Base-by-base conservation (phyloP, 2,797 vertebrate species). In the Allobates femoralis region DNA sequence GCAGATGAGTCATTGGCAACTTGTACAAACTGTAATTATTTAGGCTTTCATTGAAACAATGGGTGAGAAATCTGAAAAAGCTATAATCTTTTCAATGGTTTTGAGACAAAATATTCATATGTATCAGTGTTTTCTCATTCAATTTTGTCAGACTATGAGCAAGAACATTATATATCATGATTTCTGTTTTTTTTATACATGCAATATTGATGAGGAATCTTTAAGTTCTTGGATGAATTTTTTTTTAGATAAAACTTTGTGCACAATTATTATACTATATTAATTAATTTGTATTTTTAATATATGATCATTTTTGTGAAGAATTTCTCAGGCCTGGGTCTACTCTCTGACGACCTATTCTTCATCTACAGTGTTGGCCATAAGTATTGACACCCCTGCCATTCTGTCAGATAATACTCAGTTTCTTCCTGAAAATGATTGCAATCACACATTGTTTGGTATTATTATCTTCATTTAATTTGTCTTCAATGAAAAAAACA, bases 21-120 rank as follows among this genome's bases (percentile, higher is more conserved):
- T 74, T 83, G 32, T 62, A 30, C 5, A n/a, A 62, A 76, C 56
- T 76, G 64, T 79, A 85, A 79, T 85, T 79, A 85, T 78, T 55
- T 46, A 37, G 12, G 60, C 0, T 15, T 76, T 55, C 21, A 37
- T 55, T n/a, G 8, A 66, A 34, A 77, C 19, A 28, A 84, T 7
- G 3, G 41, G 60, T 28, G 8, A 41, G 23, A 28, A 85, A 67
- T 79, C 28, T 79, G 34, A 5, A 79, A 71, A 85, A 66, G 23
- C 60, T 85, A 46, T 69, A 60, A 78, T 78, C 56, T 15, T 79
- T 79, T 69, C 74, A 85, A 80, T 85, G 73, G 77, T 80, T 80
- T 85, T 80, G 26, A 30, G 77, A 73, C 41, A 58, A 58, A 19
- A 80, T 62, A 28, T 71, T 60, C 73, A 85, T 80, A 74, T 73